Evolutionary conservation across 2,113 vertebrate genomes (phyloP).

Genomic region (Cephalopholis sonnerati): DNA sequence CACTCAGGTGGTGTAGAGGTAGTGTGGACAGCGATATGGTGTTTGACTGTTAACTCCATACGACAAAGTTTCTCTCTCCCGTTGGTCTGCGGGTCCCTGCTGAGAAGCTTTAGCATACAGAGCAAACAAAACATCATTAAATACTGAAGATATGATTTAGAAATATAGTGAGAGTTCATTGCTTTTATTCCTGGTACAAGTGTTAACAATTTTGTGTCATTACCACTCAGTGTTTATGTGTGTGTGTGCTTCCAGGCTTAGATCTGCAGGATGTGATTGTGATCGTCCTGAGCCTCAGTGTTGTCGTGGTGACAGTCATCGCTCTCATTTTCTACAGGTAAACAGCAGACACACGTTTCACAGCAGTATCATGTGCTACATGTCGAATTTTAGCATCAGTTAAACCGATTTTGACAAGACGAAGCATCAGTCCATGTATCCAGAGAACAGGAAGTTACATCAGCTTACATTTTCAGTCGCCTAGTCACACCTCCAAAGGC

Average conservation of each 20-base stretch:
- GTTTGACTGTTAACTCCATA: background rate
- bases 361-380: background rate
- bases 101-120: no score
- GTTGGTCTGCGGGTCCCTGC: no score
- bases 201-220: background rate
- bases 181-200: background rate
- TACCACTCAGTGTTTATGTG: conserved; percentile 1
- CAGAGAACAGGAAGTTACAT: background rate
- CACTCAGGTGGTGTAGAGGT: background rate
- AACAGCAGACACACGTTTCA: background rate
- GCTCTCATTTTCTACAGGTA: conserved; percentile 94
- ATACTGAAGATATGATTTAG: background rate
- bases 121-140: no score
- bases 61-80: background rate
- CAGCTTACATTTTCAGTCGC: background rate
- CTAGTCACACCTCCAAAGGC: no score
- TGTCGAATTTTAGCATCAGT: background rate
- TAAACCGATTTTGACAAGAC: background rate
- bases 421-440: background rate
- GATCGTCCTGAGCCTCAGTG: conserved; percentile 88
- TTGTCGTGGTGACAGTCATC: conserved; percentile 89
- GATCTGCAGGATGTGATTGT: conserved; percentile 85
- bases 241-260: conserved; percentile 75
- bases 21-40: background rate
- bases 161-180: background rate